Conservation (phyloP, 2,797 vertebrate species). For the Cyclopterus lumpus region DNA sequence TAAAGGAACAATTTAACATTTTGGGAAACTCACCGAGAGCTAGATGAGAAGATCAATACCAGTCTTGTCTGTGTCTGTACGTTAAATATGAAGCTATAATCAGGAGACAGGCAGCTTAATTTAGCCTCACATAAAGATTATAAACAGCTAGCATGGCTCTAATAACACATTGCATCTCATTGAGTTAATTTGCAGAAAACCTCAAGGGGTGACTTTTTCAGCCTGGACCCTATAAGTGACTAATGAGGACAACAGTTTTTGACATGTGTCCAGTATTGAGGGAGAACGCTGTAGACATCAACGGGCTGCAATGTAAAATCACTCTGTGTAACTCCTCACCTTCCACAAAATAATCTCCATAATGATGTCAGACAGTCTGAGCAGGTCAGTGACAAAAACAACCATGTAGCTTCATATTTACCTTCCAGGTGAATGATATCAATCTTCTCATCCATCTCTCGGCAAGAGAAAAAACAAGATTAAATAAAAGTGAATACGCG, state of each 20-base stretch:
- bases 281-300: neutral
- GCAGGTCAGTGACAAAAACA: too few relatives aligned
- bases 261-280: neutral
- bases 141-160: neutral
- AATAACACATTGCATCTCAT: neutral
- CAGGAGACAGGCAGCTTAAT: neutral
- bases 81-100: neutral
- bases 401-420: neutral
- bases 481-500: fast-evolving
- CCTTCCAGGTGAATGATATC: neutral
- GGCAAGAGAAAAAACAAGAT: neutral
- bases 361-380: neutral
- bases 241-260: neutral
- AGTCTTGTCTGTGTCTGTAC: neutral
- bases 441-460: neutral
- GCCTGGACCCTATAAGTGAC: neutral
- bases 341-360: too few relatives aligned
- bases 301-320: neutral
- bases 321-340: too few relatives aligned
- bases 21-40: neutral
- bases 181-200: neutral
- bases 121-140: neutral
- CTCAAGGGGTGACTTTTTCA: neutral
- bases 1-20: neutral
- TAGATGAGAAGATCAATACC: neutral